phyloP scores from a whole-genome alignment of 2,797 vertebrate species.

The Potorous gilbertii region DNA sequence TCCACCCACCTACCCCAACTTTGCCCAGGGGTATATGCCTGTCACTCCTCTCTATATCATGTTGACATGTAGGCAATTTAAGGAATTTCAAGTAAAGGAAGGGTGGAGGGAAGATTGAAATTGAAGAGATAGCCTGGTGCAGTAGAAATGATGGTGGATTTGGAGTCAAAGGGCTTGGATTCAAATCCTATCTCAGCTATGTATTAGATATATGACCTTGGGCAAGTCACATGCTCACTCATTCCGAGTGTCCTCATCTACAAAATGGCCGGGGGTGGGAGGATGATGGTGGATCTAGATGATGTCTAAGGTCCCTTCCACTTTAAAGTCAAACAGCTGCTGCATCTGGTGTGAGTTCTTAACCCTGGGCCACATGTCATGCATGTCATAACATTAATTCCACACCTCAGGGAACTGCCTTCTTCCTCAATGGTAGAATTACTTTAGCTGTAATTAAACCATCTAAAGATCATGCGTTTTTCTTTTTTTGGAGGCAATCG shows the following conservation, averaged over 20 bases:
- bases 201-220: neutral
- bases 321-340: neutral
- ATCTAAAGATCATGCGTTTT: neutral
- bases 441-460: neutral
- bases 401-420: neutral
- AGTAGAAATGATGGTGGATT: neutral
- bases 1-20: neutral
- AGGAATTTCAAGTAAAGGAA: neutral
- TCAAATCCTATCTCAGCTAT: neutral
- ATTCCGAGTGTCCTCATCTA: neutral
- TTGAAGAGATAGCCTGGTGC: neutral
- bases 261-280: neutral
- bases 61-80: neutral
- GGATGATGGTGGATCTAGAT: neutral
- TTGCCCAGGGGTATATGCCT: neutral
- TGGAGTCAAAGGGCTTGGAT: neutral
- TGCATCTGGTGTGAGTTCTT: neutral
- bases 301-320: neutral
- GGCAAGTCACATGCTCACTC: neutral
- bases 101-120: neutral
- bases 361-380: neutral
- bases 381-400: neutral
- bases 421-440: neutral
- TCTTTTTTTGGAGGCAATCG: neutral
- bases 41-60: neutral